Evolutionary conservation across 2,113 vertebrate genomes (phyloP).

Genomic region (Odontophorus gujanensis): DNA sequence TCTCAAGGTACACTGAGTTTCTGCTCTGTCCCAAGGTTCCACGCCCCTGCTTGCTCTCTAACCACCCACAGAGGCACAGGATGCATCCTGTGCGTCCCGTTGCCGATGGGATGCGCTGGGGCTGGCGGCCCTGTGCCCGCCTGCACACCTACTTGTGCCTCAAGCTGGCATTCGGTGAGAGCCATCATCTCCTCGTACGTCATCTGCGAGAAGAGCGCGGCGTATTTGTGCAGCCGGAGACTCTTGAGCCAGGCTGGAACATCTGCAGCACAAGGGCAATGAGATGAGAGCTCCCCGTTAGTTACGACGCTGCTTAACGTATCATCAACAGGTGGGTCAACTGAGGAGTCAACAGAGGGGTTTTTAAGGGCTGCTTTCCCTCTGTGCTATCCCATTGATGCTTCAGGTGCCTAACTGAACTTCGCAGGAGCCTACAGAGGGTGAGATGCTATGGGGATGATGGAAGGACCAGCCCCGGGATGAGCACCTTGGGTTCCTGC

Average conservation of each 20-base stretch:
- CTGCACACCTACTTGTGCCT: conserved; percentile 84
- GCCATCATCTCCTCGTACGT: conserved; percentile 98
- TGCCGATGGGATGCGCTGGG: fast-evolving
- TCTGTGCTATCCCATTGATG: fast-evolving
- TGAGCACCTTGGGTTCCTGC: background rate
- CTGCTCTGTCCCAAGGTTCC: background rate
- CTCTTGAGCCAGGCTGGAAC: conserved; percentile 98
- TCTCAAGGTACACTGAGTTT: background rate
- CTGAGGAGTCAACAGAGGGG: background rate
- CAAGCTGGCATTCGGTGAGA: conserved; percentile 93
- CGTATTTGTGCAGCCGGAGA: conserved; percentile 97
- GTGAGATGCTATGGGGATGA: fast-evolving
- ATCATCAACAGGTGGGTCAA: background rate
- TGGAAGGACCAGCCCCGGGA: background rate
- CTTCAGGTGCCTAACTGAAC: background rate
- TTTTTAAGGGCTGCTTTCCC: background rate
- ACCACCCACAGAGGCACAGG: fast-evolving
- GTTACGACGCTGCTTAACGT: fast-evolving
- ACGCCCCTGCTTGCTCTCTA: background rate
- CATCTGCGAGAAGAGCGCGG: conserved; percentile 95
- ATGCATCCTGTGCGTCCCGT: fast-evolving
- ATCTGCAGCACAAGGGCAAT: conserved; percentile 78
- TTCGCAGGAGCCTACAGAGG: background rate
- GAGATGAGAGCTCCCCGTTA: background rate
- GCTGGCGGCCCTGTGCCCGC: fast-evolving